phyloP scores from a whole-genome alignment of 2,113 vertebrate species.

The Numida meleagris region DNA sequence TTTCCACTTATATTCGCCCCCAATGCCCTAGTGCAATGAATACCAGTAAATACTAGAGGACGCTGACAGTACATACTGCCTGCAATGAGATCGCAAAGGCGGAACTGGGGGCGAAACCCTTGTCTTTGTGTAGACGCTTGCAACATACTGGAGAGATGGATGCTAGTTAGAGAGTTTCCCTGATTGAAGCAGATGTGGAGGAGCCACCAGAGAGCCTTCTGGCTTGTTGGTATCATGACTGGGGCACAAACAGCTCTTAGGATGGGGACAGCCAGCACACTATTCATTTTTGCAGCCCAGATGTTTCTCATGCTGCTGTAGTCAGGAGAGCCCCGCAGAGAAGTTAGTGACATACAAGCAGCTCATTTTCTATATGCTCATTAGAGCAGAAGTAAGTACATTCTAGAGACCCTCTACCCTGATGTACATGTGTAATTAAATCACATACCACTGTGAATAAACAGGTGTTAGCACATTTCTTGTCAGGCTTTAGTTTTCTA shows the following conservation, averaged over 20 bases:
- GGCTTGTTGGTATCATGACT: background rate
- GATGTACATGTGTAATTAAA: background rate
- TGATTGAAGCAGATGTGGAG: accelerated
- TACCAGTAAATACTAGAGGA: background rate
- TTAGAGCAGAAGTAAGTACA: background rate
- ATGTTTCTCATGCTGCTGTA: background rate
- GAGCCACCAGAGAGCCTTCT: background rate
- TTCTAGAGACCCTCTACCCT: background rate
- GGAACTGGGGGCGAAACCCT: background rate
- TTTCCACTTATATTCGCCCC: background rate
- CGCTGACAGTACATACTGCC: background rate
- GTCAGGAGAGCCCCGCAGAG: background rate
- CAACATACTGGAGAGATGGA: accelerated
- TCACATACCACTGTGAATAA: background rate
- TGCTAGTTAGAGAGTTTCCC: background rate
- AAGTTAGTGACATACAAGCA: background rate
- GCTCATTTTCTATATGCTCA: background rate
- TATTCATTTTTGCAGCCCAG: background rate
- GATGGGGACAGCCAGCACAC: background rate
- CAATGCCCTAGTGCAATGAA: accelerated
- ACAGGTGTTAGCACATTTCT: background rate
- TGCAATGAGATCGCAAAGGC: background rate
- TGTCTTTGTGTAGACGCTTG: background rate
- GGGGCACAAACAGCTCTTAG: background rate
- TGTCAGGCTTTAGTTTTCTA: background rate